Base-by-base conservation (phyloP, 2,888 invertebrate genomes). In the Apamea monoglypha region DNA sequence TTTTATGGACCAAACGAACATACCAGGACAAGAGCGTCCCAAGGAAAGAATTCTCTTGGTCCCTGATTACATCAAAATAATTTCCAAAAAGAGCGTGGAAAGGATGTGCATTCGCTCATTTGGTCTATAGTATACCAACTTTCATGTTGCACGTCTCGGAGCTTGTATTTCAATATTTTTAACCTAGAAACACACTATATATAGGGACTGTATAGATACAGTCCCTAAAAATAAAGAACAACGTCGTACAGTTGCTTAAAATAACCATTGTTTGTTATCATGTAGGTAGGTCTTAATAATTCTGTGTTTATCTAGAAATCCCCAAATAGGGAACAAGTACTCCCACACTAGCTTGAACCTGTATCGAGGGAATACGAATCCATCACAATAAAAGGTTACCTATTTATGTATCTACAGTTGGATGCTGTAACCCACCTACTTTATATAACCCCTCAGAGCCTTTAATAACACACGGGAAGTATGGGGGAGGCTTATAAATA, bases 401-500 rank as follows among this genome's bases (percentile, higher is more conserved):
- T 47, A 47, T 47, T 47, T 47, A 47, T 79, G 40, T 84, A 85
- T 32, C 32, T 73, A 56, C 56, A 71, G 36, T 29, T 70, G 1
- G 40, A 56, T 50, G 29, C 50, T 70, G 36, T 16, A 56, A 40
- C n/a, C 40, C 64, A 82, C 77, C 69, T 66, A 69, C 64, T 67
- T 77, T 71, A 56, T 44, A 14, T 12, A 44, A 67, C 70, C 76
- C 81, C 56, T 76, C 14, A 25, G 29, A 59, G 44, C 71, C n/a
- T 53, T 50, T 71, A 50, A 64, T 76, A 64, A 63, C 70, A 70
- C 70, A 70, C 56, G 69, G 86, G 36, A 84, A 82, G 50, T 74
- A 76, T 44, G 21, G 64, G 86, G 66, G 53, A 64, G 59, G 53
- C 32, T 16, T 86, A 85, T 85, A 80, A 71, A 85, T 85, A 76